Base-by-base conservation (phyloP, 1,140 invertebrate species). In the Papilio xuthus region DNA sequence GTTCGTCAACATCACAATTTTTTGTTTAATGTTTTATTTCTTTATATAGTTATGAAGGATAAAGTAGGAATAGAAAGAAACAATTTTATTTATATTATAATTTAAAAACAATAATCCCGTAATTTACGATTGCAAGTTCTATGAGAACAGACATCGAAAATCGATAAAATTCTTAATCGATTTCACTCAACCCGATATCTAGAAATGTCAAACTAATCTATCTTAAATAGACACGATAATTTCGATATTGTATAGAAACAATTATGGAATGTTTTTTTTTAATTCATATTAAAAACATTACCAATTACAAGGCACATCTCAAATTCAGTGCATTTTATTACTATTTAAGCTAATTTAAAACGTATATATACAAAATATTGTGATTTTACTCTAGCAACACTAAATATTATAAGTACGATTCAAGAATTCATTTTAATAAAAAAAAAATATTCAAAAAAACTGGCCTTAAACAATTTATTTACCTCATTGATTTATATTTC, bases 351-450 rank as follows among this genome's bases (percentile, higher is more conserved):
- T 63, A 63, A 28, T 7, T 28, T 67, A 15, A 28, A 67, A 0
- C 13, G 7, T 9, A 42, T 41, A 37, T 41, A 42, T 56, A 75
- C 32, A 76, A 60, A 60, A n/a, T 53, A 53, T 13, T 76, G 74
- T 76, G 74, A 76, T 76, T 28, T 75, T 37, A 56, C 37, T 60
- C 74, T 63, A 67, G 74, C 74, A 76, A 76, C 56, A 42, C 32
- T 63, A 63, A 23, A 32, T 28, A 3, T 60, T 18, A 26, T 75
- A 76, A 76, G 74, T 76, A 76, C 74, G 50, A 50, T 71, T 13
- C 50, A 50, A 26, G 41, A 72, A 23, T n/a, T 72, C 20, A 42
- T 12, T 12, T 44, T 12, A 13, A 44, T 53, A 53, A 18, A 18
- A 32, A 67, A 67, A 67, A 67, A 10, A 4, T 12, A 26, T 13